A percentile compares a stretch with the other conserved stretches of the same genome.
Conservation (phyloP, 2,888 invertebrate species). For the Catocala sponsa region DNA sequence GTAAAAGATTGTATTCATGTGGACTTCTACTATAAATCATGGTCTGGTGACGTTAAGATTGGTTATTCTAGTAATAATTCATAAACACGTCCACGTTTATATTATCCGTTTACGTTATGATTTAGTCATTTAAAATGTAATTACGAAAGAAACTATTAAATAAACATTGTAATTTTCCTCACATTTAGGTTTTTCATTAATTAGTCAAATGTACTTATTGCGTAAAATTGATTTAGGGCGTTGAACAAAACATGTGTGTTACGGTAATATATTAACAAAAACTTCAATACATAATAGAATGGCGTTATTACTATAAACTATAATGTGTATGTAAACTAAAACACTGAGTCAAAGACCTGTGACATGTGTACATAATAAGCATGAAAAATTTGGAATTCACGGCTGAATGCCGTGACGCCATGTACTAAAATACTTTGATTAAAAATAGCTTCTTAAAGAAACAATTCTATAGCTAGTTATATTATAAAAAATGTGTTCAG, state of each 20-base stretch:
- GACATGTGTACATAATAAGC: slow-evolving; percentile 25
- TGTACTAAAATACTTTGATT: slow-evolving; percentile 16
- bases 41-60: too few relatives aligned
- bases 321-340: slow-evolving; percentile 35
- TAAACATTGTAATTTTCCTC: slow-evolving; percentile 10
- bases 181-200: neutral
- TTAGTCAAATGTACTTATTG: slow-evolving; percentile 1
- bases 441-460: slow-evolving; percentile 17
- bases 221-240: slow-evolving; percentile 1
- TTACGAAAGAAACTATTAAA: neutral
- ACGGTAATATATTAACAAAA: slow-evolving; percentile 3
- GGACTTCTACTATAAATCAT: too few relatives aligned
- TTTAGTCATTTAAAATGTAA: neutral
- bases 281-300: neutral
- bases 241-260: neutral
- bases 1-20: too few relatives aligned
- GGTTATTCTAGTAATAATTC: too few relatives aligned
- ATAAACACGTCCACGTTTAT: too few relatives aligned
- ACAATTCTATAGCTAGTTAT: slow-evolving; percentile 4
- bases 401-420: slow-evolving; percentile 13
- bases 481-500: neutral
- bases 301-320: slow-evolving; percentile 1
- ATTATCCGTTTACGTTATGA: neutral
- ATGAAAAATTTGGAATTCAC: slow-evolving; percentile 26
- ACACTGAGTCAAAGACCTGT: slow-evolving; percentile 35